phyloP scores from a whole-genome alignment of 2,888 invertebrate genomes.

The Blomia tropicalis region DNA sequence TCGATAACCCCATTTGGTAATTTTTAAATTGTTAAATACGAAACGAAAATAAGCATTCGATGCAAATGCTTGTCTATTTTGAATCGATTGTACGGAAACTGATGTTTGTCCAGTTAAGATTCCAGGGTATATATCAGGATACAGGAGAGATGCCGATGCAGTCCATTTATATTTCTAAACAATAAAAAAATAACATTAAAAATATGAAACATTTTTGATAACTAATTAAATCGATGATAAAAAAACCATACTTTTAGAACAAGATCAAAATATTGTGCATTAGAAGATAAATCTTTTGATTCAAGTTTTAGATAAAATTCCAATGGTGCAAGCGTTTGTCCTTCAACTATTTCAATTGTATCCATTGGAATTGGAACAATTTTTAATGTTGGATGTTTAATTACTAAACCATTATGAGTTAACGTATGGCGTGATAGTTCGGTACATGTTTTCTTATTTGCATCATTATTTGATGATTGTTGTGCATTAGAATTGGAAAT shows the following conservation, averaged over 20 bases:
- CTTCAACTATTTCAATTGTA: neutral
- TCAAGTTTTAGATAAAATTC: constrained; percentile 11
- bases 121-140: constrained; percentile 10
- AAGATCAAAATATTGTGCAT: constrained; percentile 15
- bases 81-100: neutral
- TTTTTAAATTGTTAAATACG: constrained; percentile 8
- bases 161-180: constrained; percentile 16
- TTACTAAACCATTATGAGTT: constrained; percentile 6
- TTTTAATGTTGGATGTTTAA: constrained; percentile 9
- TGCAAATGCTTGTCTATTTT: neutral
- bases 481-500: neutral
- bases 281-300: constrained; percentile 3
- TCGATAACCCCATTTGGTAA: constrained; percentile 17
- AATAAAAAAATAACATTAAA: neutral
- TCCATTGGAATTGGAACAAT: neutral
- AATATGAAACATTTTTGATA: neutral
- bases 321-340: neutral
- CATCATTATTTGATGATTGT: neutral
- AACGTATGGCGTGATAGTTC: neutral
- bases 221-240: neutral
- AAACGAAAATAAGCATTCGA: constrained; percentile 10
- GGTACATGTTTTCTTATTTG: neutral
- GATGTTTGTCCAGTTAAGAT: constrained; percentile 1
- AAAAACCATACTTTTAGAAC: neutral
- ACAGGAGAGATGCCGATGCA: neutral